Base-by-base conservation (phyloP, 2,888 invertebrate genomes). In the Philopedon plagiatum region DNA sequence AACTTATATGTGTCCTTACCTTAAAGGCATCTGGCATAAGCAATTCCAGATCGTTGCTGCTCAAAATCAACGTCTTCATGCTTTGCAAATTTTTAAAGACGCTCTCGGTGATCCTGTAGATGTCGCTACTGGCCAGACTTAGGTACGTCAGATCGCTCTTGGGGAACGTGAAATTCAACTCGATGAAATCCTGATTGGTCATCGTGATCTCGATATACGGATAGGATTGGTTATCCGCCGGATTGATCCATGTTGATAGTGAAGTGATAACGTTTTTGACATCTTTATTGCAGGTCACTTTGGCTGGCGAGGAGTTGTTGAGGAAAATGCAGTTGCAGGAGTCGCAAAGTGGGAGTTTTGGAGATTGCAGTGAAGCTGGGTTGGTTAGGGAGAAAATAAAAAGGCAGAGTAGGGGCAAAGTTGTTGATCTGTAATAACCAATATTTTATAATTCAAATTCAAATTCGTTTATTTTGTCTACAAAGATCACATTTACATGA, bases 11-110 rank as follows among this genome's bases (percentile, higher is more conserved):
- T 51, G 32, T 41, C 75, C 86, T 83, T 85, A 92, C 94, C 87
- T 90, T 88, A 80, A 95, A 94, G 8, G 90, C 88, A 65, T 91
- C 87, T 0, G 92, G 92, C 71, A 84, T 85, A 1, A 95, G 82
- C 0, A 84, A 85, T 0, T 89, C 90, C 19, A 95, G 84, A 49
- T 89, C 86, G 77, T 95, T 95, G 72, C 91, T 83, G 68, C 93
- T 92, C 74, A 95, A 84, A 82, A 94, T 91, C 51, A 95, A 80
- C 1, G 87, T 88, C 0, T 86, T 86, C 82, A 95, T 86, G 51
- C 89, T 86, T 51, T 88, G 88, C 7, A 94, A 83, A 71, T 90
- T 87, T 70, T 85, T 86, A 81, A 95, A 95, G 15, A 91, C 90
- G 0, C 86, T 87, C 11, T 87, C 83, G 5, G 88, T 89, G 56